Evolutionary conservation across 1,140 invertebrate genomes (phyloP), one percentile per base, ranked within the genome.

Genomic region (Rhyzopertha dominica): DNA sequence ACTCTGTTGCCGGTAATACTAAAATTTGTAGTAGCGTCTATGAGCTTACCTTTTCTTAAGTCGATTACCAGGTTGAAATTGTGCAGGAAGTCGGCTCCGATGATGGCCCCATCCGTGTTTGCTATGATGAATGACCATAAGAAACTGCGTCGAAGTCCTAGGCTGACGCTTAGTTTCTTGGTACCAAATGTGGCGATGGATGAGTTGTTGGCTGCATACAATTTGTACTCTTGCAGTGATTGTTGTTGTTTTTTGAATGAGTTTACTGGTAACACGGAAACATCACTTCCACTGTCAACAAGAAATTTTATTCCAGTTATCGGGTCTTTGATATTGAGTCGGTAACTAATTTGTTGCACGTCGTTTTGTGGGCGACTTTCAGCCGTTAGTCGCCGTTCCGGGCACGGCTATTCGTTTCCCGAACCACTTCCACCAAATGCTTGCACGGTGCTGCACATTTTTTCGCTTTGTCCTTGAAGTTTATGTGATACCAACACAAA

Each of bases 401-500:
- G n/a, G n/a, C n/a, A n/a, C n/a, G n/a, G n/a, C n/a, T n/a, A n/a
- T n/a, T n/a, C n/a, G n/a, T n/a, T n/a, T n/a, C n/a, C n/a, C n/a
- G n/a, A n/a, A n/a, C n/a, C n/a, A n/a, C n/a, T n/a, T n/a, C n/a
- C n/a, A n/a, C n/a, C n/a, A n/a, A n/a, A n/a, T n/a, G n/a, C n/a
- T n/a, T n/a, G n/a, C n/a, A n/a, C n/a, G 56, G 56, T 8, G 30
- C 14, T 16, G 16, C 32, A 39, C 56, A 64, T 28, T 52, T 61
- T 1, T 16, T 36, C 1, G 63, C 54, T 24, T 52, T 44, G 2
- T 26, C 17, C 9, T 39, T 45, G 37, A 51, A 59, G 5, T 35
- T 49, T n/a, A 17, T 45, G 25, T 58, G 58, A 25, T 61, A 61
- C 49, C 49, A 61, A 34, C 56, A 61, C 13, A 40, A 24, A 16